A percentile compares a stretch with the other conserved stretches of the same genome.
phyloP scores from a whole-genome alignment of 2,797 vertebrate species.

The Zenarchopterus dispar region DNA sequence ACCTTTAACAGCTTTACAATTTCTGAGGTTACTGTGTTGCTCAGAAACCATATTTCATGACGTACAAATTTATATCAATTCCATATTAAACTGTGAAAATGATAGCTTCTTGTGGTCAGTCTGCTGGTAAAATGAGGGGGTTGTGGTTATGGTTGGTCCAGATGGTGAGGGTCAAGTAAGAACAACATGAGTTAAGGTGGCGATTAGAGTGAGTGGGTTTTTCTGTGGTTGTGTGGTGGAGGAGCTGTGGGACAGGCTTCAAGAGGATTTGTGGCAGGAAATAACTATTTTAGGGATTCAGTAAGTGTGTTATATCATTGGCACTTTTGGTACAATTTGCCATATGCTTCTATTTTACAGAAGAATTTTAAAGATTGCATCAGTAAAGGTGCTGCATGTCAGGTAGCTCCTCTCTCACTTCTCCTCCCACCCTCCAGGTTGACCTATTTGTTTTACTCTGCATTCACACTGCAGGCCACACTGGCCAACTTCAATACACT shows the following conservation, averaged over 20 bases:
- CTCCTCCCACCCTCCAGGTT: no score
- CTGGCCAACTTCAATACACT: no score
- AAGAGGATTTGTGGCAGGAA: background rate
- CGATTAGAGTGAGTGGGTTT: slow-evolving; percentile 26
- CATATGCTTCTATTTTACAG: no score
- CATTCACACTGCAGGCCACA: no score
- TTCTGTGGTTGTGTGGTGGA: slow-evolving; percentile 36
- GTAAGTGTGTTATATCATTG: background rate
- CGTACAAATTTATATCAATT: background rate
- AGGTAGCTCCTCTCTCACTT: no score
- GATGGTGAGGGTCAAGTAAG: slow-evolving; percentile 35
- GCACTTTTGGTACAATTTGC: no score
- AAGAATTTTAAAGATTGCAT: no score
- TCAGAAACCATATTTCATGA: no score
- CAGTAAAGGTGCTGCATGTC: no score
- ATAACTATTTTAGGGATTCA: background rate
- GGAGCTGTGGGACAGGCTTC: slow-evolving; percentile 27
- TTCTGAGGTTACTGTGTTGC: no score
- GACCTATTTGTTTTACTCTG: no score
- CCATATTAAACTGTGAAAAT: slow-evolving; percentile 7
- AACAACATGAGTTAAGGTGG: slow-evolving; percentile 46
- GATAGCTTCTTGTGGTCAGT: slow-evolving; percentile 35
- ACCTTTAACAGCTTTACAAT: no score
- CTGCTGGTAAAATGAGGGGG: slow-evolving; percentile 26
- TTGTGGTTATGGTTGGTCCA: slow-evolving; percentile 25